Evolutionary conservation across 2,113 vertebrate species (phyloP).

Genomic region (Australoheros scitulus): DNA sequence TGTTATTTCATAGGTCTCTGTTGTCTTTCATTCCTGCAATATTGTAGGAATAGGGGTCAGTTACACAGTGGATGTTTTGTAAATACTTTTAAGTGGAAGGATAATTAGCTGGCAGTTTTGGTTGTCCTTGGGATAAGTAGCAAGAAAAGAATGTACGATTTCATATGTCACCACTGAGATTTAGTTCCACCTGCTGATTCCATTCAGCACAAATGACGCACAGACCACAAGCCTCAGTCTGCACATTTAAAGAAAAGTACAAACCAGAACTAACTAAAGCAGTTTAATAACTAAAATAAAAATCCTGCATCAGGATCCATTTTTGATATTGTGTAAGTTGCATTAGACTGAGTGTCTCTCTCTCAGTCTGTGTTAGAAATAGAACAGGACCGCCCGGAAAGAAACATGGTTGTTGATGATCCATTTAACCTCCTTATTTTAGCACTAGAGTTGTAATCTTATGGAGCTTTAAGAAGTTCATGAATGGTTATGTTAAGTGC

Average conservation of each 20-base stretch:
- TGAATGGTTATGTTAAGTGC: not conserved
- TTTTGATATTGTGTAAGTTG: not conserved
- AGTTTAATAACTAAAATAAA: too few relatives aligned
- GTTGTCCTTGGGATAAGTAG: not conserved
- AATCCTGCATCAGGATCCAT: not conserved
- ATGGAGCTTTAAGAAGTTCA: not conserved
- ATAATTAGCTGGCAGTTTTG: not conserved
- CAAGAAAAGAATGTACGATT: slow-evolving; percentile 1
- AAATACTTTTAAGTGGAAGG: slow-evolving; percentile 6
- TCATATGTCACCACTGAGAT: not conserved
- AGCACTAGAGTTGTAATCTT: not conserved
- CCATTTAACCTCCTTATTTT: not conserved
- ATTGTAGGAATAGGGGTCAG: not conserved
- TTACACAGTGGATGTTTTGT: not conserved
- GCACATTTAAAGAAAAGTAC: not conserved
- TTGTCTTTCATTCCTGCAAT: not conserved
- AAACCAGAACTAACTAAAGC: not conserved
- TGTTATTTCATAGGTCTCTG: not conserved
- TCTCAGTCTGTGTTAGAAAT: not conserved
- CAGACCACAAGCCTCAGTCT: not conserved
- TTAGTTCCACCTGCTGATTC: not conserved
- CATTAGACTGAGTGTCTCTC: not conserved
- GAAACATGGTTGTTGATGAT: not conserved
- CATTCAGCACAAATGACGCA: not conserved
- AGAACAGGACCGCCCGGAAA: not conserved